Conservation (phyloP, 2,113 vertebrate species). For the Eulemur macaco region DNA sequence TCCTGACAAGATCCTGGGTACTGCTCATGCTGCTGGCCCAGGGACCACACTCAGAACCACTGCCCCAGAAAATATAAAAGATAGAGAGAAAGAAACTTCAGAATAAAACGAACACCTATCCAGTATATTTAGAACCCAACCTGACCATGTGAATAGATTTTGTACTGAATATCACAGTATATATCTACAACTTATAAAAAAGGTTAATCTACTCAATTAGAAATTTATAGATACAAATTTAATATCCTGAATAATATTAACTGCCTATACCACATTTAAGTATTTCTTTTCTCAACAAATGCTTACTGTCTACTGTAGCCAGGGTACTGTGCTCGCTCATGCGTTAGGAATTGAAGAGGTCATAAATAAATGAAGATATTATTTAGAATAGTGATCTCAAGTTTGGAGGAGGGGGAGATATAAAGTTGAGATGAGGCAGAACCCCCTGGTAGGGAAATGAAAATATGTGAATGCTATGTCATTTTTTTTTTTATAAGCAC, state of each 20-base stretch:
- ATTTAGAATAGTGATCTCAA: slow-evolving; percentile 14
- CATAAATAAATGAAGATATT: neutral
- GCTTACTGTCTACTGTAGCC: neutral
- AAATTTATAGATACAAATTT: slow-evolving; percentile 14
- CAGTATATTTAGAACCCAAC: neutral
- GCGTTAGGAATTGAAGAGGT: neutral
- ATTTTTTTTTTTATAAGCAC: slow-evolving; percentile 32
- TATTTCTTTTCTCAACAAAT: neutral
- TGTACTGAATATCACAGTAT: neutral
- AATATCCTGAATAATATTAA: slow-evolving; percentile 16
- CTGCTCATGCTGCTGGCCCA: neutral
- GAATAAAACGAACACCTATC: neutral
- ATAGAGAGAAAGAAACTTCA: neutral
- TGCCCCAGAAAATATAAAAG: neutral
- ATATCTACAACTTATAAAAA: neutral
- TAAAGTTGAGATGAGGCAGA: neutral
- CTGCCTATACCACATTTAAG: neutral
- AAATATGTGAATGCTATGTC: neutral
- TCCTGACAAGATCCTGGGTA: neutral
- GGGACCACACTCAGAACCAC: neutral
- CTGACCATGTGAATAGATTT: neutral
- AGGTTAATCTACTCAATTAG: neutral
- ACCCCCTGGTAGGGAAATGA: neutral
- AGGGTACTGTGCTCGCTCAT: neutral
- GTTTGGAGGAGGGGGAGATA: neutral